Base-by-base conservation (phyloP, 2,113 vertebrate genomes). In the Salvelinus fontinalis region DNA sequence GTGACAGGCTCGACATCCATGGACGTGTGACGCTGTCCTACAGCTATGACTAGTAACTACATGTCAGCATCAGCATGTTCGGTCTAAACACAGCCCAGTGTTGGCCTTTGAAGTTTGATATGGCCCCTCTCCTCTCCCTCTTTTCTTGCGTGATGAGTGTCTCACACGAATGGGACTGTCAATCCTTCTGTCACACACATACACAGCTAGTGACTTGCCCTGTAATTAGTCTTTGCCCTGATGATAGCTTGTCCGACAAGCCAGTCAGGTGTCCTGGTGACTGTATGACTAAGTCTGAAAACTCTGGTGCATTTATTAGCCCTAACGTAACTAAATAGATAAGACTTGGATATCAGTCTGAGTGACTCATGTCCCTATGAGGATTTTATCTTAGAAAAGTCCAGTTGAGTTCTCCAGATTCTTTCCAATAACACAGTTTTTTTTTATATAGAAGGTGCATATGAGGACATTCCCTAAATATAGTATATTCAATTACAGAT, bases 41-140 rank as follows among this genome's bases (percentile, higher is more conserved):
- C 51, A 16, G 51, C 16, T 16, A 18, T 54, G 13, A 54, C 51
- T 54, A 54, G 51, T 54, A 14, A 54, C 4, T 54, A 4, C 16
- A 54, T 54, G 51, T 54, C 51, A 54, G 51, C 51, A 54, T 54
- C 16, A 13, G 3, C 12, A 16, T 13, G n/a, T 66, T 27, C 4
- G 12, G 22, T 24, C 12, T 66, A 66, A 66, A 26, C 24, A 67
- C 66, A 67, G 29, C 27, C 66, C 27, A 27, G 26, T 67, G 26
- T 34, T 27, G 27, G 29, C 14, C 66, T 67, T 67, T 67, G 66
- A 67, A 67, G 66, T 67, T 27, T 67, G 9, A 66, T 27, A 67
- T 4, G 26, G 14, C 66, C 12, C 16, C 27, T 67, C 3, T 31
- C 29, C 27, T 34, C 11, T 31, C 66, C 27, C 29, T 67, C 66